Base-by-base conservation (phyloP, 2,113 vertebrate genomes). In the Varanus komodoensis region DNA sequence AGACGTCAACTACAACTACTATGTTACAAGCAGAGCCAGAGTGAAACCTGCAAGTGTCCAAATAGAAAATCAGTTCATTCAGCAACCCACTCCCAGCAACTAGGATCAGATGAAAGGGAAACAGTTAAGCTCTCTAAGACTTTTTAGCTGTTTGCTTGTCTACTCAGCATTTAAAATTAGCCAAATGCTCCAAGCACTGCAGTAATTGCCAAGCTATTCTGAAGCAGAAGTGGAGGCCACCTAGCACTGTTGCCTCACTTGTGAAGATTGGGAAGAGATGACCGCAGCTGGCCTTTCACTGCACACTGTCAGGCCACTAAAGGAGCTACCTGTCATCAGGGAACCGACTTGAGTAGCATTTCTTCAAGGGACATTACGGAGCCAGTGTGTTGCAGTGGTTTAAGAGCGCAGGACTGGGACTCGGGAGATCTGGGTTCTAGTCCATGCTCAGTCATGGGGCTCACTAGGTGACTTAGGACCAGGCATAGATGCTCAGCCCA, bases 1-100 rank as follows among this genome's bases (percentile, higher is more conserved):
- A 34, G n/a, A 17, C 32, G 89, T 75, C 78, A 69, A 54, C 19
- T 81, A 86, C 92, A 92, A 93, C 69, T 75, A 86, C 86, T 91
- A 3, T 0, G 15, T 50, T 86, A 89, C 38, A 4, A 50, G 57
- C 44, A 81, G 32, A 90, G 61, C 23, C 0, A 82, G 74, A 34
- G 73, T 75, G 91, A 82, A 78, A 67, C n/a, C 61, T 54, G 14
- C 69, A 29, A 77, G 61, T 19, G 19, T 52, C 61, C 69, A 90
- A 91, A 69, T 78, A 84, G 79, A 79, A 52, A 75, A 52, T 61
- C 73, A 68, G 44, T 68, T 91, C 52, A 83, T 75, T 89, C 71
- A 38, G 19, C 67, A 54, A 86, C 9, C 87, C 0, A 25, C 54
- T 5, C 77, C 29, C 54, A 21, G 0, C 19, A 87, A 84, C 54